These are phyloP conservation scores for Leptopterna dolabrata DNA, from an alignment of 2,888 invertebrate genomes.

Conservation along the genomic window DNA sequence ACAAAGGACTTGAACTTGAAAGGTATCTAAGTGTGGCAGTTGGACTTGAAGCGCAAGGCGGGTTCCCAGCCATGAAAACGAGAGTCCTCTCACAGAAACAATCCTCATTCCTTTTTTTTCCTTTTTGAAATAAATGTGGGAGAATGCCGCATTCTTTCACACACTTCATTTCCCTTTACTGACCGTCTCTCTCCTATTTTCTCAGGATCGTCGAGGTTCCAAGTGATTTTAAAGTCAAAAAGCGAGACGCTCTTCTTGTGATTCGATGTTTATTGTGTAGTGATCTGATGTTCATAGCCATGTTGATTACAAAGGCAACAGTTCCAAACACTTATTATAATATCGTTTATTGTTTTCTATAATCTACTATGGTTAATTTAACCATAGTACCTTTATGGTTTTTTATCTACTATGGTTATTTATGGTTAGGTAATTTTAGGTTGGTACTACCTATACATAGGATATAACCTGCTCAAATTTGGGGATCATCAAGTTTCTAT, in stretches of 20 bases:
- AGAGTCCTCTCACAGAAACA: conserved; percentile 47
- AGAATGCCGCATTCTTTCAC: conserved; percentile 61
- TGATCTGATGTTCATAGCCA: too few species aligned
- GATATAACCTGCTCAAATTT: too few species aligned
- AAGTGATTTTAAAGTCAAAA: background rate
- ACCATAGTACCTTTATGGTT: too few species aligned
- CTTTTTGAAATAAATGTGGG: conserved; percentile 59
- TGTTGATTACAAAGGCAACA: too few species aligned
- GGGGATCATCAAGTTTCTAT: too few species aligned
- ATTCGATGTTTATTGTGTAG: background rate
- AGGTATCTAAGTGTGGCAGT: conserved; percentile 50
- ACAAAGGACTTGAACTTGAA: conserved; percentile 46
- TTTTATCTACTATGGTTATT: too few species aligned
- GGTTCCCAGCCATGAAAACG: conserved; percentile 58
- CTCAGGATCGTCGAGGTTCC: background rate
- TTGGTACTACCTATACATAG: too few species aligned
- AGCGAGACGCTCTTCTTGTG: background rate
- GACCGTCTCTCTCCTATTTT: conserved; percentile 14
- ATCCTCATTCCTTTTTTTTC: conserved; percentile 16
- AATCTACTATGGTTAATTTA: too few species aligned
- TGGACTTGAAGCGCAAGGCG: conserved; percentile 40
- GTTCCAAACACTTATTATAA: too few species aligned
- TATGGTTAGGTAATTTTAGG: too few species aligned
- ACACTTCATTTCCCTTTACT: conserved; percentile 59
- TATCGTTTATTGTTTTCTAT: too few species aligned